Evolutionary conservation across 2,888 invertebrate genomes (phyloP), one percentile per base, ranked within the genome.

Genomic region (Eupsilia transversa): DNA sequence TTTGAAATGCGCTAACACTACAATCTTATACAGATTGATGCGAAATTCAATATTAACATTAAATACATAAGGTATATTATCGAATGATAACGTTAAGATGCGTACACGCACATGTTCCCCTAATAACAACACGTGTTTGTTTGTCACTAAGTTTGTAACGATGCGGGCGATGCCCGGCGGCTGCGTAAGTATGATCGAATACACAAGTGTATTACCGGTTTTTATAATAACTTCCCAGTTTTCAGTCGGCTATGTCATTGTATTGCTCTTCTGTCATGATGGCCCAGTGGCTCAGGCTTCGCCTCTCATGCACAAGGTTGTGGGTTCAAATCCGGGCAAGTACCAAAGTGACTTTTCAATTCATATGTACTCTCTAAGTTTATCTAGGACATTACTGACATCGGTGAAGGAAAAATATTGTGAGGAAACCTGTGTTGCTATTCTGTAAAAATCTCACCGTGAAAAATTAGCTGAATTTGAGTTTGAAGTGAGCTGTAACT

Each of bases 91-190:
- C 1, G 9, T 66, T 35, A 9, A 73, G 66, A 80, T 82, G 83
- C 83, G 78, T 75, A 59, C n/a, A 81, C 85, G 79, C 89, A 88
- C 61, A 83, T 87, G 88, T 83, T 82, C 78, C 79, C 83, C 81
- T 79, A 64, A 77, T 60, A 80, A 64, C 23, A 81, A 85, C 82
- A 87, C 83, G 77, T 86, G 88, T 86, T 88, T 83, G 82, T 85
- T 87, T 88, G 89, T 87, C 88, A 84, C 89, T 89, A 88, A 82
- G 85, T 88, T 80, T 85, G 86, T 86, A 82, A 79, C 84, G 74
- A 86, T 88, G 88, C 86, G 89, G 87, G 88, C 88, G 83, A 80
- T 79, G 74, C 65, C 76, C 78, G 72, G 72, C 76, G 74, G 81
- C 79, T 72, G 79, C 57, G 63, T 41, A 52, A 61, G 85, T 87